Percentiles rank a stretch among this genome's conserved stretches.
Conservation (phyloP, 2,888 invertebrate genomes). For the Oxyteleia sp. region DNA sequence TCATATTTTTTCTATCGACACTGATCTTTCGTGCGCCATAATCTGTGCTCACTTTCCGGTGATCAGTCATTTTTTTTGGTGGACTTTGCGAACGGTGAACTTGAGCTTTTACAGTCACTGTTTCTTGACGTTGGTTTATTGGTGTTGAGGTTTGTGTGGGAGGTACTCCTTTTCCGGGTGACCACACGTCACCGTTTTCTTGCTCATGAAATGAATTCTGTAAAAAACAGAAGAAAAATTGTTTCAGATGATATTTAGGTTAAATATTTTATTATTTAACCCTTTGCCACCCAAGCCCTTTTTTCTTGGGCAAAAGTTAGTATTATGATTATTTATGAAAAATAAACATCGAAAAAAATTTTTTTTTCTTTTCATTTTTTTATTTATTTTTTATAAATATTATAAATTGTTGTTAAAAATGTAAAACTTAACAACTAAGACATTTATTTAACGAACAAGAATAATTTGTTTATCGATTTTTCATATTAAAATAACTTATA, state of each 20-base stretch:
- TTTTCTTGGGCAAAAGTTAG: no score
- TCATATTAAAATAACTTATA: no score
- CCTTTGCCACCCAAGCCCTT: no score
- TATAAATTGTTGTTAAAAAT: no score
- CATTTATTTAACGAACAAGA: no score
- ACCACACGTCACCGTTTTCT: conserved; percentile 86
- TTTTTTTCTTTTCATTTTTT: no score
- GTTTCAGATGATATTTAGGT: no score
- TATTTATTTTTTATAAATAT: no score
- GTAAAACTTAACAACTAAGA: no score
- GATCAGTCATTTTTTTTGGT: conserved; percentile 82
- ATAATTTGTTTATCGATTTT: no score
- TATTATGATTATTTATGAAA: no score
- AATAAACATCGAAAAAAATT: no score
- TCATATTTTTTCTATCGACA: conserved; percentile 80
- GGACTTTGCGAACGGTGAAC: conserved; percentile 88
- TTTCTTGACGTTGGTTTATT: conserved; percentile 82
- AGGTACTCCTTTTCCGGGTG: conserved; percentile 82
- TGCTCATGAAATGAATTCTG: conserved; percentile 85
- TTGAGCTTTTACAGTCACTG: conserved; percentile 86
- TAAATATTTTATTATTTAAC: conserved; percentile 4
- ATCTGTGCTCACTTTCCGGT: conserved; percentile 82
- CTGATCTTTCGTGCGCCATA: conserved; percentile 83
- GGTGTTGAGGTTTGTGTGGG: conserved; percentile 79
- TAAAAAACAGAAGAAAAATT: conserved; percentile 10